Evolutionary conservation across 1,140 invertebrate species (phyloP), one percentile per base, ranked within the genome.

Genomic region (Saccostrea glomerata): DNA sequence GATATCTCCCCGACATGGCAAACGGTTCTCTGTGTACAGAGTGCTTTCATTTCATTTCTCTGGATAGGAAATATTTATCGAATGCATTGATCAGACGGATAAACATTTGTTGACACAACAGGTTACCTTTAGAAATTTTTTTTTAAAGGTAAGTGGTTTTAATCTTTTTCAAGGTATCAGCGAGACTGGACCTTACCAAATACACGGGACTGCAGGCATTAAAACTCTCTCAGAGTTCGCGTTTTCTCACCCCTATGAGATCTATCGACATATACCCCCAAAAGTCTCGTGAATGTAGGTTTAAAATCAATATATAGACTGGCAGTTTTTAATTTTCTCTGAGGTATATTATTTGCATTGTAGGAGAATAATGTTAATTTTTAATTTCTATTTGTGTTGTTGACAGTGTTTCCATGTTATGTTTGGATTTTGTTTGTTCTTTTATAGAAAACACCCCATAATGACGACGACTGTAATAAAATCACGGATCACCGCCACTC

Each of bases 401-500:
- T n/a, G 1, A 84, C 40, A 84, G 15, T 55, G 40, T 55, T 25
- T 17, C 73, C 73, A 84, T 23, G 20, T 0, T 84, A 11, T 77
- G 15, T 77, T 77, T 13, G 11, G 11, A 25, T 11, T 7, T 15
- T 13, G 12, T 20, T 84, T 84, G 30, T 55, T 84, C 20, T 84
- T n/a, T 55, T 84, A 25, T 40, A 84, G 82, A 56, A 36, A 17
- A 20, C 54, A 23, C 54, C 30, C 36, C 15, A 84, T 40, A 55
- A 84, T 84, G 82, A 84, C 82, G 20, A 83, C 82, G 15, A 56
- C 47, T 47, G 23, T 84, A 2, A 84, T 84, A 40, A 84, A 56
- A 84, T 55, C 82, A 11, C 40, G 82, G 20, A 47, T 55, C n/a
- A 84, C 54, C 54, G 82, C 82, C 40, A 30, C 82, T 36, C 17